Evolutionary conservation across 1,140 invertebrate species (phyloP).

Genomic region (Neodiprion lecontei): DNA sequence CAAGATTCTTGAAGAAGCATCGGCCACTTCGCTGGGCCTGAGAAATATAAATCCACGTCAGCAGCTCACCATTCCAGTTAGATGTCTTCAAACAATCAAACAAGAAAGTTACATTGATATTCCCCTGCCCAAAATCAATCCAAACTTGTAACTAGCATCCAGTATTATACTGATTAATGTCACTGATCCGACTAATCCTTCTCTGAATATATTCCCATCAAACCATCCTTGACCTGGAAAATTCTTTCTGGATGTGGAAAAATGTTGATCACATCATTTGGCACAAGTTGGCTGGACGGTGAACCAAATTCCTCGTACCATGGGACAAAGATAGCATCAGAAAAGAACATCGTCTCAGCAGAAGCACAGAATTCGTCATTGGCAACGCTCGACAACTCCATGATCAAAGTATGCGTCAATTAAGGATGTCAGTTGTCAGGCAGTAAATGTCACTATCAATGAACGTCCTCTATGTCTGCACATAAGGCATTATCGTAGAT

Average conservation of each 20-base stretch:
- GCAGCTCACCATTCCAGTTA: neutral
- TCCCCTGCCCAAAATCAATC: neutral
- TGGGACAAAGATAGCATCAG: slow-evolving; percentile 7
- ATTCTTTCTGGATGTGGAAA: neutral
- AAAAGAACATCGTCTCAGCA: neutral
- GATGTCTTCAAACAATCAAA: neutral
- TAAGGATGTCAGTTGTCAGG: slow-evolving; percentile 53
- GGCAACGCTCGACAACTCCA: slow-evolving; percentile 35
- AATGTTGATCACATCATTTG: neutral
- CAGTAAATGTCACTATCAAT: slow-evolving; percentile 52
- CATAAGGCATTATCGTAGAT: slow-evolving; percentile 38
- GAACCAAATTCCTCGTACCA: neutral
- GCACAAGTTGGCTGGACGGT: neutral
- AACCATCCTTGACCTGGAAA: neutral
- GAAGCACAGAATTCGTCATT: slow-evolving; percentile 12
- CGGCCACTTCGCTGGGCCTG: neutral
- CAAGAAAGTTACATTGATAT: neutral
- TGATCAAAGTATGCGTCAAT: slow-evolving; percentile 57
- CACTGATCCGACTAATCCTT: neutral
- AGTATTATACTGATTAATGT: neutral
- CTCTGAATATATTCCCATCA: neutral
- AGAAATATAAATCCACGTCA: neutral
- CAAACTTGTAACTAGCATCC: neutral
- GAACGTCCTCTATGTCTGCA: slow-evolving; percentile 46
- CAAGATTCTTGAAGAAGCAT: neutral